phyloP scores from a whole-genome alignment of 92 coral and sea anemone species.

The Palythoa grandis region DNA sequence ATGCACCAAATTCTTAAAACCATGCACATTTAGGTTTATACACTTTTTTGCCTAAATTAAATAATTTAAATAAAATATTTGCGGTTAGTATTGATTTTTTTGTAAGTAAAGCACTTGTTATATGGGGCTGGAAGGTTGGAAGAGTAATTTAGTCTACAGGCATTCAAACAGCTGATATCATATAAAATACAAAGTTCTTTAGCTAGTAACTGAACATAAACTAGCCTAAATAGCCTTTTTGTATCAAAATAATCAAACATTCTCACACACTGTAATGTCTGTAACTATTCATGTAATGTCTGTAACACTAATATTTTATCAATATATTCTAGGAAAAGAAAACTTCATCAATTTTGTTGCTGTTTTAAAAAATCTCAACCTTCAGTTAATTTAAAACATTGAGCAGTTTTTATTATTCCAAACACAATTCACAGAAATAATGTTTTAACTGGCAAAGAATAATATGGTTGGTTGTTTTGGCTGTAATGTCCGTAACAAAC shows the following conservation, averaged over 20 bases:
- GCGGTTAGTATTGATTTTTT: constrained; percentile 2
- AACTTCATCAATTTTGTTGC: constrained; percentile 10
- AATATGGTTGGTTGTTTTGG: neutral
- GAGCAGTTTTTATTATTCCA: neutral
- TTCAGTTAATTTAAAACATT: neutral
- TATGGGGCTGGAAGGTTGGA: neutral
- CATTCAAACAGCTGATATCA: constrained; percentile 6
- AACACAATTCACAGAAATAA: constrained; percentile 9
- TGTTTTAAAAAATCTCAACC: neutral
- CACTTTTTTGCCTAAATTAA: neutral
- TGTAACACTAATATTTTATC: neutral
- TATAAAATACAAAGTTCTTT: neutral
- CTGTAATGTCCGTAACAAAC: neutral
- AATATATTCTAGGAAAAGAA: neutral
- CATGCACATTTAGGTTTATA: neutral
- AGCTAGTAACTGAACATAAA: constrained; percentile 1
- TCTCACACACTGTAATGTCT: constrained; percentile 3
- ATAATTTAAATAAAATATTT: neutral
- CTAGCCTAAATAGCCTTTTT: constrained; percentile 7
- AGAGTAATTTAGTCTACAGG: constrained; percentile 2
- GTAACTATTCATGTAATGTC: constrained; percentile 11
- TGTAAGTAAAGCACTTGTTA: neutral
- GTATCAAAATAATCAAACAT: neutral
- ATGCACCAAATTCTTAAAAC: too few relatives aligned
- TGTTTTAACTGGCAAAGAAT: constrained; percentile 15